Base-by-base conservation (phyloP, 2,797 vertebrate species). In the Botia kubotai region DNA sequence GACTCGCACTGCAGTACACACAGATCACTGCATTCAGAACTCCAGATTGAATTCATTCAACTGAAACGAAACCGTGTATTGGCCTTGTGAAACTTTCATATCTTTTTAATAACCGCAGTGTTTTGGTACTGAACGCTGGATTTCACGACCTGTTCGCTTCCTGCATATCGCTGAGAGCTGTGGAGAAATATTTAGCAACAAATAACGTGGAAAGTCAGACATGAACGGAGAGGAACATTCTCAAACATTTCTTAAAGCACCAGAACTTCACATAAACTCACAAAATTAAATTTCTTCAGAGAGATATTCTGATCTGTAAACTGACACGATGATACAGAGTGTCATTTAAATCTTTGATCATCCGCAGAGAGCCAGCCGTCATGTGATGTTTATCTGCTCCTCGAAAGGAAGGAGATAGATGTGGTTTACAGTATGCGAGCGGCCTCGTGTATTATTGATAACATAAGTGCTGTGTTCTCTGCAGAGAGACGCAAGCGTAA, bases 31-130 rank as follows among this genome's bases (percentile, higher is more conserved):
- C 26, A 16, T 33, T 63, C 14, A 63, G 16, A 63, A 63, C 62
- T 63, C 23, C 23, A 78, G 67, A 78, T 78, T 78, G 76, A 78
- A 78, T 78, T 78, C 67, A 78, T 71, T 78, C 67, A 78, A 17
- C 55, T 78, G 76, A 71, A 78, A 78, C 76, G 71, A 78, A 78
- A 70, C 39, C 67, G 60, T 70, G 76, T 70, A 70, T 70, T 70
- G 76, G 76, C 39, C 76, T 78, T 71, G 76, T 78, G 76, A 71
- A 78, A 29, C 23, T 62, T 78, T 78, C 67, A 78, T 70, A 71
- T 78, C 67, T 29, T 29, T 78, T 50, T 60, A 78, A 71, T 78
- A 62, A 78, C 76, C 33, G 67, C 76, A 71, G 43, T 3, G 7
- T 55, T 78, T 78, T 78, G 16, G 1, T 33, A 62, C 67, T 23